phyloP scores from a whole-genome alignment of 2,888 invertebrate species.

The Scaptomyza cyrtandrae region DNA sequence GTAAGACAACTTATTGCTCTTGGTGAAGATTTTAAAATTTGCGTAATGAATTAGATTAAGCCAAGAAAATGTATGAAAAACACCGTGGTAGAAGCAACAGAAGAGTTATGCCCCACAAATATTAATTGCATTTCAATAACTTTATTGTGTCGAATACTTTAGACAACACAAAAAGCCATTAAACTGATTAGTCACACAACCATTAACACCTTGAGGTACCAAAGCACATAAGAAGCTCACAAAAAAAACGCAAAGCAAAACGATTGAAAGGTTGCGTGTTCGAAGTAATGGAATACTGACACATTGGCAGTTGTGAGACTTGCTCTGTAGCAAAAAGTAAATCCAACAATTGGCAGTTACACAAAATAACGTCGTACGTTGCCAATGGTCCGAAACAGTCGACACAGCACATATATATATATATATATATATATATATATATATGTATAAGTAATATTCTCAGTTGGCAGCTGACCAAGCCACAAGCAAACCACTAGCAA shows the following conservation, averaged over 20 bases:
- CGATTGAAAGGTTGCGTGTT: conserved; percentile 8
- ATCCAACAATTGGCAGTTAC: conserved; percentile 71
- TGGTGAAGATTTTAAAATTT: conserved; percentile 13
- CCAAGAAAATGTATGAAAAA: conserved; percentile 51
- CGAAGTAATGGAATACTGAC: conserved; percentile 28
- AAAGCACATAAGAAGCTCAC: conserved; percentile 7
- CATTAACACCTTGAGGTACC: conserved; percentile 64
- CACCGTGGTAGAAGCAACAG: conserved; percentile 3
- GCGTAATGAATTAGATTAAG: conserved; percentile 72
- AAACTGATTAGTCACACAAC: conserved; percentile 71
- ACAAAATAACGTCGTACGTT: conserved; percentile 65
- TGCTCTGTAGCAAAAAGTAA: conserved; percentile 44
- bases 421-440: conserved; percentile 7
- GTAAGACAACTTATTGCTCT: conserved; percentile 18
- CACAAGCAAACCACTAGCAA: conserved; percentile 16
- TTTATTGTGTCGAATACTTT: conserved; percentile 61
- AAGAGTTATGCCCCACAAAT: conserved; percentile 40
- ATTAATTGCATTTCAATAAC: conserved; percentile 79
- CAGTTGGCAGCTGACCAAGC: conserved; percentile 59
- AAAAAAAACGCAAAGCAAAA: conserved; percentile 8
- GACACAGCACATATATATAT: conserved; percentile 54
- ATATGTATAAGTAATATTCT: conserved; percentile 54
- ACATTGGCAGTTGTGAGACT: conserved; percentile 40
- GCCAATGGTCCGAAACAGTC: conserved; percentile 54
- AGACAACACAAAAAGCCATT: conserved; percentile 61